Evolutionary conservation across 2,113 vertebrate genomes (phyloP).

Genomic region (Bos indicus): DNA sequence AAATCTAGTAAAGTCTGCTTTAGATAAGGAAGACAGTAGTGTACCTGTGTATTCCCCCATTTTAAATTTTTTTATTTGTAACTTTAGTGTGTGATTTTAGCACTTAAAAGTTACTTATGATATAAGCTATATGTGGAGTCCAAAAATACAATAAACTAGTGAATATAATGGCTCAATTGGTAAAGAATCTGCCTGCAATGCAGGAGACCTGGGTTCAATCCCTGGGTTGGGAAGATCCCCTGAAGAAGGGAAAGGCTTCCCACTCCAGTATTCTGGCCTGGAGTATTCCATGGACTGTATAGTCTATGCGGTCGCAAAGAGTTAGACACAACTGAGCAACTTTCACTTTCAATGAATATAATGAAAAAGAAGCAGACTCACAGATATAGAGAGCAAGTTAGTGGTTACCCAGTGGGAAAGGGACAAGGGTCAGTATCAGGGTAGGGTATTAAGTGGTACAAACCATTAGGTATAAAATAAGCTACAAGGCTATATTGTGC

Average conservation of each 20-base stretch:
- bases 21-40: no score
- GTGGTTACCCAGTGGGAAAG: not conserved
- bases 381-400: not conserved
- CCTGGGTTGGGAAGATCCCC: not conserved
- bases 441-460: not conserved
- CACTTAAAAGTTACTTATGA: not conserved
- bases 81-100: not conserved
- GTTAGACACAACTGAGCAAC: not conserved
- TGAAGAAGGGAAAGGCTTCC: not conserved
- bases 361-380: not conserved
- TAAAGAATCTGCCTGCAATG: not conserved
- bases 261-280: not conserved
- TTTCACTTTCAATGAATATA: not conserved
- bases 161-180: not conserved
- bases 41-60: no score
- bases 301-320: not conserved
- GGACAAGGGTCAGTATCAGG: not conserved
- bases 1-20: no score
- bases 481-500: not conserved
- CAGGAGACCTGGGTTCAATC: not conserved
- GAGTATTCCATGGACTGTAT: not conserved
- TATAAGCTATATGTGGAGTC: not conserved
- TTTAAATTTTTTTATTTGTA: no score
- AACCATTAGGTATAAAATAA: not conserved
- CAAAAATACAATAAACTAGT: not conserved